phyloP scores from a whole-genome alignment of 2,113 vertebrate genomes.

The Pycnonotus jocosus region DNA sequence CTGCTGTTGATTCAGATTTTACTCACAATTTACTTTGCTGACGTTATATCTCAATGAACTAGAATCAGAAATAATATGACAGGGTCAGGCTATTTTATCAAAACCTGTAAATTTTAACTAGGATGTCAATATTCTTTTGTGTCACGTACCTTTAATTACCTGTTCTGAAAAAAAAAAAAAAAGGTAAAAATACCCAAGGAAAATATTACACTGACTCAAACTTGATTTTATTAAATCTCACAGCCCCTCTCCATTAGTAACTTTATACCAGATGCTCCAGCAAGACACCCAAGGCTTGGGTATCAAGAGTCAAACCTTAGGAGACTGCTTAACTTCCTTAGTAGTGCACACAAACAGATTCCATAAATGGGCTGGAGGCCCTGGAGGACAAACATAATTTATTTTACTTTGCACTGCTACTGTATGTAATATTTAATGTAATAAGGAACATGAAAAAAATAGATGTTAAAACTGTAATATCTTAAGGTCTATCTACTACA shows the following conservation, averaged over 20 bases:
- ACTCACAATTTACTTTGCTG: not conserved
- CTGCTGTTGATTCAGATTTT: not conserved
- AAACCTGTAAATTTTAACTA: not conserved
- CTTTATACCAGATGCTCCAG: not conserved
- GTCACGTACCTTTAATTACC: not conserved
- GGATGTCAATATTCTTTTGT: not conserved
- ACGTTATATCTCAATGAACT: not conserved
- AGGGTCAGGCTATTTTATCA: not conserved
- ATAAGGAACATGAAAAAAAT: not conserved
- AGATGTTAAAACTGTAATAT: not conserved
- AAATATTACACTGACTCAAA: not conserved
- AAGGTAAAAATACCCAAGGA: not conserved
- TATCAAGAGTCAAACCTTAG: not conserved
- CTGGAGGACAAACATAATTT: not conserved
- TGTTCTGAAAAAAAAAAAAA: not conserved
- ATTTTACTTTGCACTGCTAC: not conserved
- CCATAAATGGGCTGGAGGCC: not conserved
- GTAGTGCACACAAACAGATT: not conserved
- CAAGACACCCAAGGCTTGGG: not conserved
- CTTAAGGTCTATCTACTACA: not conserved
- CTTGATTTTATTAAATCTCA: not conserved
- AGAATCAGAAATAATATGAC: not conserved
- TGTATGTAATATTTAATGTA: not conserved
- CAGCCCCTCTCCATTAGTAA: not conserved
- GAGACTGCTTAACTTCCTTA: not conserved